A percentile compares a stretch with the other conserved stretches of the same genome.
Evolutionary conservation across 1,140 invertebrate species (phyloP).

Genomic region (Metopolophium dirhodum): DNA sequence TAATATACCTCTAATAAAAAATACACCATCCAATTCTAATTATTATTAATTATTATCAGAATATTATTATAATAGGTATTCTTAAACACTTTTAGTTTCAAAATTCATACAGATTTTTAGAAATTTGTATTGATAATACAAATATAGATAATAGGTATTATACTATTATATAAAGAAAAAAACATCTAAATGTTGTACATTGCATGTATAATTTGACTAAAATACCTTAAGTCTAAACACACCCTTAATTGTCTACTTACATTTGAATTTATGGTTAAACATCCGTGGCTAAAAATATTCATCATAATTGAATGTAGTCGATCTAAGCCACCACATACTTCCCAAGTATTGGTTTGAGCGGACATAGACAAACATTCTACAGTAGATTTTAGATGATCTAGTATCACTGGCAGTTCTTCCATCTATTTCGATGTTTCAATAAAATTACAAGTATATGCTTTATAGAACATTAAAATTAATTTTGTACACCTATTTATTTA

Average conservation of each 20-base stretch:
- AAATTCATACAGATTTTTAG: no score
- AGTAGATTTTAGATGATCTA: conserved; percentile 66
- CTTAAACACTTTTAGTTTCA: neutral
- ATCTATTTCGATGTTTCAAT: neutral
- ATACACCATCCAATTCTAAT: no score
- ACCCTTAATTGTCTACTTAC: conserved; percentile 63
- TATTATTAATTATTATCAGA: no score
- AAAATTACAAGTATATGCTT: neutral
- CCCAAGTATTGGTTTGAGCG: conserved; percentile 72
- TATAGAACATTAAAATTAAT: neutral
- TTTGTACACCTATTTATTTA: neutral
- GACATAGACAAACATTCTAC: conserved; percentile 71
- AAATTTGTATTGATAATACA: neutral
- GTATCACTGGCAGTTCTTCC: conserved; percentile 45
- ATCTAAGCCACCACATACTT: conserved; percentile 72
- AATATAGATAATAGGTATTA: no score
- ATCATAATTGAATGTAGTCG: conserved; percentile 69
- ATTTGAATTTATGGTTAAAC: conserved; percentile 65
- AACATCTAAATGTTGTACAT: neutral
- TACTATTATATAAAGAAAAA: neutral
- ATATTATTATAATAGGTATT: no score
- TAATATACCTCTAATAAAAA: no score
- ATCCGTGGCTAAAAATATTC: conserved; percentile 71
- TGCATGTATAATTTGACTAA: neutral
- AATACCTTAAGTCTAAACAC: neutral